Base-by-base conservation (phyloP, 2,113 vertebrate species). In the Scortum barcoo region DNA sequence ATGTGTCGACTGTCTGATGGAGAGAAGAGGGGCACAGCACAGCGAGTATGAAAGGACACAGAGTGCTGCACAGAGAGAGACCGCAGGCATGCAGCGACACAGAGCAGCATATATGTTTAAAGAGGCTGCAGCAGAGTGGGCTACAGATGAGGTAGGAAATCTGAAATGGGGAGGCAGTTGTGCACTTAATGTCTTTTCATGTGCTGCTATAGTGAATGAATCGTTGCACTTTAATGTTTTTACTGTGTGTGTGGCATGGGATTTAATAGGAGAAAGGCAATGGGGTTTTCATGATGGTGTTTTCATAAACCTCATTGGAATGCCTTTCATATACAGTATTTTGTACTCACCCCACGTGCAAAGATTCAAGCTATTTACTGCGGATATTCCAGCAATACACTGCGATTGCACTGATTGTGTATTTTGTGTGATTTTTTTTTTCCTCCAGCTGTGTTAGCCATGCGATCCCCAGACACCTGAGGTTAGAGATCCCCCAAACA, bases 81-180 rank as follows among this genome's bases (percentile, higher is more conserved):
- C 89, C 85, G 91, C 88, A 92, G 90, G 72, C 73, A 83, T 89
- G 90, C 87, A 88, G 89, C 79, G 77, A 48, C 72, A 81, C 74
- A 63, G 82, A 84, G 86, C 70, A 48, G 69, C 80, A 88, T 80
- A 57, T 73, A 84, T 90, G 90, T 81, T 87, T 84, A 76, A 83
- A 86, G 86, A 85, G 84, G 86, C 86, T 88, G 92, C 91, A 81
- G 87, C 89, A 79, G 73, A 80, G 72, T 36, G 68, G 76, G 70
- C 76, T 72, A 53, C 20, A 72, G 76, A 88, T 69, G 81, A 92
- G 91, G 89, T 92, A 89, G 89, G 92, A 84, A 75, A 54, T 38
- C 75, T 38, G 68, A 82, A 84, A 82, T n/a, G 9, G 48, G 22
- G 63, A 58, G 69, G 65, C 50, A 44, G 61, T 7, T 24, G 12